Evolutionary conservation across 2,113 vertebrate species (phyloP), one percentile per base, ranked within the genome.

Genomic region (Entomyzon cyanotis): DNA sequence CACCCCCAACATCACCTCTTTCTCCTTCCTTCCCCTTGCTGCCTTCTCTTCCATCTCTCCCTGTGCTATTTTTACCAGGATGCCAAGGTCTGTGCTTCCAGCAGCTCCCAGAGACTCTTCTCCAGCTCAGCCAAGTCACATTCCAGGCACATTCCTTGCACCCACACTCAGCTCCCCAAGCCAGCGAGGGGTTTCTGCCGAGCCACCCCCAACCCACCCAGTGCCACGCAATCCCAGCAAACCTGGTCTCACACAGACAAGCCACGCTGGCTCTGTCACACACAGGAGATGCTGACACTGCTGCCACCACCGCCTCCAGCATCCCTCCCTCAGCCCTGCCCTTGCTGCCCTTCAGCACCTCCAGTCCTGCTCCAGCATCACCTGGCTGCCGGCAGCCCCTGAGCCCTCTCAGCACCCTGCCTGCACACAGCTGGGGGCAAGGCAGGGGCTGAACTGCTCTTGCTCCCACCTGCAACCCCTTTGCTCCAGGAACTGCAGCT

Each of bases 261-360:
- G 39, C 44, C 53, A 27, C 30, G 25, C 58, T 7, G 14, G 31
- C 20, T 64, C 87, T 20, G 16, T 15, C 56, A 65, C 19, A 4
- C 5, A 0, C 0, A 0, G 7, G 4, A 7, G 2, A 35, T 2
- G 4, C 42, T 14, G 20, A 7, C 27, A 5, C 10, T 11, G 2
- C 15, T 15, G 15, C 22, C 62, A 42, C 5, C 35, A 53, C 18
- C 16, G 39, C 39, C 39, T 9, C 63, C 1, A 25, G 1, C 35
- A 68, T 16, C 14, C 13, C 30, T 68, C 30, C 16, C 39, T 9
- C 5, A 18, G 11, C 12, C 12, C 12, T 21, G 11, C 52, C 31
- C 65, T 73, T 5, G 0, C 11, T 70, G 50, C 56, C 35, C 86
- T 82, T 82, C 46, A 44, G 11, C 69, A 52, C 13, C 63, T 60